Evolutionary conservation across 2,888 invertebrate species (phyloP).

Genomic region (Fragum fragum): DNA sequence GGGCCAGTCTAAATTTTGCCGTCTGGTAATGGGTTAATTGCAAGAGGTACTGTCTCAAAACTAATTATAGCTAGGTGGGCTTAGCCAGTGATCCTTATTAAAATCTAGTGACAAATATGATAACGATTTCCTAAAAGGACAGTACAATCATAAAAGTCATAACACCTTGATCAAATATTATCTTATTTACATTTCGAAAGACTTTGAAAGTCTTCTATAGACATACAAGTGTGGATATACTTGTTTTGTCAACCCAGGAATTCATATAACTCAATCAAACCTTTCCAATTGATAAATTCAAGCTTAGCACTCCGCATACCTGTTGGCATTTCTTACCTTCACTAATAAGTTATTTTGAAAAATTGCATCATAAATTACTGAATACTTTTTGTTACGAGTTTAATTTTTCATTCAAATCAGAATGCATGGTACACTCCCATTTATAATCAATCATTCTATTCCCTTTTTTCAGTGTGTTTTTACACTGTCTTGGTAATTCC

Average conservation of each 20-base stretch:
- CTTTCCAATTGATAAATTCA: slow-evolving; percentile 13
- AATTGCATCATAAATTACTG: neutral
- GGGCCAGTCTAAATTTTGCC: too few relatives aligned
- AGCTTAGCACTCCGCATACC: neutral
- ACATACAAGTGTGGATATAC: slow-evolving; percentile 55
- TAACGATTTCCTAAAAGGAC: slow-evolving; percentile 1
- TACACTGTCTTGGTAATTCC: too few relatives aligned
- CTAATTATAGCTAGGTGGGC: too few relatives aligned
- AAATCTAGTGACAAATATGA: too few relatives aligned
- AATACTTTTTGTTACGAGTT: neutral
- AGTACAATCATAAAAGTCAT: slow-evolving; percentile 1
- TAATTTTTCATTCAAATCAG: neutral
- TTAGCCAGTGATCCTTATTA: too few relatives aligned
- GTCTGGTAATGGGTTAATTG: too few relatives aligned
- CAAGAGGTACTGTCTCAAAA: too few relatives aligned
- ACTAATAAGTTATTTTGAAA: neutral
- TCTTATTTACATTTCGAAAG: neutral
- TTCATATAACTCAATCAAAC: slow-evolving; percentile 31
- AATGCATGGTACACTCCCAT: too few relatives aligned
- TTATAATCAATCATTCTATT: too few relatives aligned
- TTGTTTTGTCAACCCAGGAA: slow-evolving; percentile 40
- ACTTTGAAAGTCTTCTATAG: slow-evolving; percentile 12
- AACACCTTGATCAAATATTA: slow-evolving; percentile 1
- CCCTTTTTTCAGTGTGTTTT: too few relatives aligned
- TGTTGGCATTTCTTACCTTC: neutral